Conservation (phyloP, 2,113 vertebrate genomes). For the Bubalus kerabau region DNA sequence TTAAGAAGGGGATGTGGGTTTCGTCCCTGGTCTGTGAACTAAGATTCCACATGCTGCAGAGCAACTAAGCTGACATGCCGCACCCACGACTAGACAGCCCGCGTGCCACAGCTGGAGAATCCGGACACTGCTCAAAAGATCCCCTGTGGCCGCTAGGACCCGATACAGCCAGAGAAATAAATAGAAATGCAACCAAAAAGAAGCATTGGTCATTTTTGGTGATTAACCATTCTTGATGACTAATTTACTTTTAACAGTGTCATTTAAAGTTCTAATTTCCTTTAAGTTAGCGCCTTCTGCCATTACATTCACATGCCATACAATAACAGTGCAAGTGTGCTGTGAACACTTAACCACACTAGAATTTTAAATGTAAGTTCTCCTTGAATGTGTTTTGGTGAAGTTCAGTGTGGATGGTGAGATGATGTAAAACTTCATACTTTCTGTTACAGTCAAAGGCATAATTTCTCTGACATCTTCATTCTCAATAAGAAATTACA, state of each 20-base stretch:
- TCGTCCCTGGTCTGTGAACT: rapidly evolving
- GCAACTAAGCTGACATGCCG: neutral
- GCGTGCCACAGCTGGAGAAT: neutral
- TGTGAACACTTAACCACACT: conserved; percentile 37
- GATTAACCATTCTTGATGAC: conserved; percentile 26
- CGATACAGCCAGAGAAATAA: neutral
- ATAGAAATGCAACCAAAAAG: neutral
- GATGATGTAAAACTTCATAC: conserved; percentile 59
- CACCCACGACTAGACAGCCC: rapidly evolving
- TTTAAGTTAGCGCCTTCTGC: conserved; percentile 38
- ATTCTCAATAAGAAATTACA: conserved; percentile 49
- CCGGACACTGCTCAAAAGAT: neutral
- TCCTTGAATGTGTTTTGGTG: conserved; percentile 32
- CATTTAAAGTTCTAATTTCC: conserved; percentile 27
- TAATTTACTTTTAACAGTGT: conserved; percentile 22
- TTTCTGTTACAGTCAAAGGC: conserved; percentile 58
- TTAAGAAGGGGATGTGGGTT: neutral
- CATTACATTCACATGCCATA: conserved; percentile 25
- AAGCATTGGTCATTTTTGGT: conserved; percentile 20
- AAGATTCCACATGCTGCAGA: neutral
- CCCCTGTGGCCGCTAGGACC: neutral
- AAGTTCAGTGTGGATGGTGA: conserved; percentile 57
- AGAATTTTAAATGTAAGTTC: conserved; percentile 33
- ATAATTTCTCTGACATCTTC: conserved; percentile 66
- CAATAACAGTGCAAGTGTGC: neutral